phyloP scores from a whole-genome alignment of 1,140 invertebrate species.

The Drosophila tropicalis region DNA sequence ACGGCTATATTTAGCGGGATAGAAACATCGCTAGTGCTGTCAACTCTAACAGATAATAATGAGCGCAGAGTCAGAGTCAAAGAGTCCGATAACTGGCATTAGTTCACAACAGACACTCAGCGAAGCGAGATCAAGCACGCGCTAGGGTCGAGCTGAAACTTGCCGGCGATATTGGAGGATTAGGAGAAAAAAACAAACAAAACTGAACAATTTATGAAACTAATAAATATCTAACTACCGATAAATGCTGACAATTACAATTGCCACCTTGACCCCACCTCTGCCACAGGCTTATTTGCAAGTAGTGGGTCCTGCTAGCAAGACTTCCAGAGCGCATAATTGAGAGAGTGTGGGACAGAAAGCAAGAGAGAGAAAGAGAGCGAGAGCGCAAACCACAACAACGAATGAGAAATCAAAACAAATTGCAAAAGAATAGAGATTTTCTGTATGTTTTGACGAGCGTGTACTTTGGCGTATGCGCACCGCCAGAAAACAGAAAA shows the following conservation, averaged over 20 bases:
- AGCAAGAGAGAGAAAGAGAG: slow-evolving; percentile 22
- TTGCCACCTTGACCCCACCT: slow-evolving; percentile 2
- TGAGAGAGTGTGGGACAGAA: slow-evolving; percentile 17
- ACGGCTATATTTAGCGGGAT: slow-evolving; percentile 15
- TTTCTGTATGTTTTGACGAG: slow-evolving; percentile 82
- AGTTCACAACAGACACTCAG: slow-evolving; percentile 73
- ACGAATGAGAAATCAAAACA: slow-evolving; percentile 80
- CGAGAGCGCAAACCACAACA: slow-evolving; percentile 27
- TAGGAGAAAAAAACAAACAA: neutral
- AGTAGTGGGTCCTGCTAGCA: slow-evolving; percentile 4
- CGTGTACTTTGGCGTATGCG: slow-evolving; percentile 79
- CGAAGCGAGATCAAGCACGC: slow-evolving; percentile 60
- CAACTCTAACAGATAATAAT: slow-evolving; percentile 38
- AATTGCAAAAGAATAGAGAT: slow-evolving; percentile 82
- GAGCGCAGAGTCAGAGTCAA: slow-evolving; percentile 33
- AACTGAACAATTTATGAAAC: slow-evolving; percentile 12
- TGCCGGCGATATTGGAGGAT: slow-evolving; percentile 28
- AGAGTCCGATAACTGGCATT: slow-evolving; percentile 55
- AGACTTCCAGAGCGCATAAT: neutral
- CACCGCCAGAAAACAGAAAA: slow-evolving; percentile 57
- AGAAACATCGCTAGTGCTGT: slow-evolving; percentile 21
- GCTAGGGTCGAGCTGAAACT: slow-evolving; percentile 40
- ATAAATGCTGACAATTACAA: neutral
- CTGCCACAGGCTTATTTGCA: neutral
- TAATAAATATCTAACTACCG: neutral